These are phyloP conservation scores for Babyrousa celebensis DNA, from an alignment of 2,797 vertebrate genomes.

Conservation along the genomic window DNA sequence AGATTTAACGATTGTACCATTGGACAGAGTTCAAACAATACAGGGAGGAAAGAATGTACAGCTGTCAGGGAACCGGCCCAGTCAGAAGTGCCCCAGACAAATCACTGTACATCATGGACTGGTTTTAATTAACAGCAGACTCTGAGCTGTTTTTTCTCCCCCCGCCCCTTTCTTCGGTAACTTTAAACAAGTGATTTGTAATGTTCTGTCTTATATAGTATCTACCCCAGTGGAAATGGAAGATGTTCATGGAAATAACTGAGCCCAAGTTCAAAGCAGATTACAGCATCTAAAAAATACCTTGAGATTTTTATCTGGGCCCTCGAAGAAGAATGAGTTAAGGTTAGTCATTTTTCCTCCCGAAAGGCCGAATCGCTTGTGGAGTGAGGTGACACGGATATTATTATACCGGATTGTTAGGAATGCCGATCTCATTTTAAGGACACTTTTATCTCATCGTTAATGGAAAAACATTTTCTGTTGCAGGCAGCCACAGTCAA, in stretches of 20 bases:
- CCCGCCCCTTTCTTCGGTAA: conserved; percentile 55
- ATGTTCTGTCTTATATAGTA: conserved; percentile 79
- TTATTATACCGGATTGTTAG: background rate
- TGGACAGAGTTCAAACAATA: conserved; percentile 90
- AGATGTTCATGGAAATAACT: conserved; percentile 79
- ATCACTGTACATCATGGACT: conserved; percentile 84
- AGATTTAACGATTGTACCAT: conserved; percentile 85
- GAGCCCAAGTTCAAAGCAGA: conserved; percentile 86
- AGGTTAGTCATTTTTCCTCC: conserved; percentile 69
- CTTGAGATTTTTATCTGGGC: conserved; percentile 84
- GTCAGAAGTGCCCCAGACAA: conserved; percentile 89
- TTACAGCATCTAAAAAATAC: conserved; percentile 82
- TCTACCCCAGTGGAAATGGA: conserved; percentile 82
- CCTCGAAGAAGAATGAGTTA: conserved; percentile 58
- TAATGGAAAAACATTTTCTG: conserved; percentile 33
- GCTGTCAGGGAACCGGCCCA: conserved; percentile 87
- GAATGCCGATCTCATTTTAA: conserved; percentile 55
- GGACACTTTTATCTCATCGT: background rate
- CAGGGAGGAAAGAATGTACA: conserved; percentile 89
- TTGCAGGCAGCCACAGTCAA: background rate
- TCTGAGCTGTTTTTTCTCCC: conserved; percentile 30
- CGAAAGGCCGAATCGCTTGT: conserved; percentile 41
- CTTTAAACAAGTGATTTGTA: conserved; percentile 86
- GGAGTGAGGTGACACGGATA: background rate
- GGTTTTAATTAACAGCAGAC: conserved; percentile 90